Percentiles rank a stretch among this genome's conserved stretches.
These are phyloP conservation scores for Turritopsis dohrnii DNA, from an alignment of 30 jellyfish, hydroid and myxozoan species.

Conservation along the genomic window DNA sequence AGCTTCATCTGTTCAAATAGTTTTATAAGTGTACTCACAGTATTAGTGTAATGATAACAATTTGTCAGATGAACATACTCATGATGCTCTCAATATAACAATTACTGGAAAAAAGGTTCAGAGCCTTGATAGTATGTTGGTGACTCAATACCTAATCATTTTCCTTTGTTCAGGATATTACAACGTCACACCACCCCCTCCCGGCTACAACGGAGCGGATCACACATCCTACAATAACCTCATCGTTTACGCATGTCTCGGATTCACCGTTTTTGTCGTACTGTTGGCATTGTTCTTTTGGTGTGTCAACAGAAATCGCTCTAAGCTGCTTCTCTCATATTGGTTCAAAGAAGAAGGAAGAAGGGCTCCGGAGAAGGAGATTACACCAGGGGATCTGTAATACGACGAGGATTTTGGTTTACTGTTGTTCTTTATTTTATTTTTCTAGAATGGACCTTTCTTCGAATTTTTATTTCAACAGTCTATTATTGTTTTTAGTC, in stretches of 20 bases:
- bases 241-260: constrained; percentile 3
- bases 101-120: no score
- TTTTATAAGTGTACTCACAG: no score
- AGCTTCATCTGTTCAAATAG: no score
- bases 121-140: no score
- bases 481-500: no score
- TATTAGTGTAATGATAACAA: no score
- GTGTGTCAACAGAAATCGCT: constrained; percentile 8
- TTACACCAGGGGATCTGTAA: constrained; percentile 6
- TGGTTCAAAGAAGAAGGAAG: constrained; percentile 17
- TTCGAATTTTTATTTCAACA: no score
- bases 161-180: constrained; percentile 1
- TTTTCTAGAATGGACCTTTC: no score
- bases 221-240: neutral
- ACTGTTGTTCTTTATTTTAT: no score
- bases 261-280: constrained; percentile 20
- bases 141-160: no score
- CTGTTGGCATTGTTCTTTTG: constrained; percentile 15
- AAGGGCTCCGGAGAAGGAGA: neutral
- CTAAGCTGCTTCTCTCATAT: constrained; percentile 10
- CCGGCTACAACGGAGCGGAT: constrained; percentile 11
- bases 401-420: neutral
- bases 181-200: constrained; percentile 30
- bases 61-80: no score
- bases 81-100: no score